Conservation (phyloP, 2,888 invertebrate genomes). For the Electrophaes corylata region DNA sequence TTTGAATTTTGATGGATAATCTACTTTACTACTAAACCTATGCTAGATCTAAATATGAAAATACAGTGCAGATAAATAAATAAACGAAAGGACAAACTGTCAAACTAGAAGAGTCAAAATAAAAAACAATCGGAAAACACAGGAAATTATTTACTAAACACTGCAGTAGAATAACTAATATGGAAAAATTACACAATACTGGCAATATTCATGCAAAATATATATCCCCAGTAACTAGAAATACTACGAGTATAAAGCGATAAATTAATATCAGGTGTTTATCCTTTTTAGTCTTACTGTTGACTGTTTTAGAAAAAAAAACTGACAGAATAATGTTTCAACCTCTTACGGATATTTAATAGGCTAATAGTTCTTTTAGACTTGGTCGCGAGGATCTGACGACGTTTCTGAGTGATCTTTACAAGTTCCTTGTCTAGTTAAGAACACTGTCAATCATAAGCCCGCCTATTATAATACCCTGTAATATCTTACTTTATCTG, state of each 20-base stretch:
- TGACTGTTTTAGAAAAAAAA: background rate
- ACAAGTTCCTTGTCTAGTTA: background rate
- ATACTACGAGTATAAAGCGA: background rate
- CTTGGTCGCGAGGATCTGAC: too few relatives aligned
- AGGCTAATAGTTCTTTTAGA: too few relatives aligned
- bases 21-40: too few relatives aligned
- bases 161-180: too few relatives aligned
- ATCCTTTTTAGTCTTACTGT: background rate
- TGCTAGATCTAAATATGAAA: too few relatives aligned
- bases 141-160: too few relatives aligned
- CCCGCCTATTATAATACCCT: background rate
- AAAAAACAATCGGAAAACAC: too few relatives aligned
- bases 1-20: too few relatives aligned
- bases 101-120: too few relatives aligned
- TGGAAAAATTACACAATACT: conserved; percentile 3
- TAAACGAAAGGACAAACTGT: too few relatives aligned
- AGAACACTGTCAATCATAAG: background rate
- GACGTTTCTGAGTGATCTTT: too few relatives aligned
- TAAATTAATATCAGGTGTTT: conserved; percentile 15
- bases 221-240: background rate
- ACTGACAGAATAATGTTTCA: background rate
- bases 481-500: background rate
- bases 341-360: background rate
- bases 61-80: too few relatives aligned
- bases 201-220: conserved; percentile 2